Evolutionary conservation across 2,797 vertebrate species (phyloP).

Genomic region (Galaxias olidus): DNA sequence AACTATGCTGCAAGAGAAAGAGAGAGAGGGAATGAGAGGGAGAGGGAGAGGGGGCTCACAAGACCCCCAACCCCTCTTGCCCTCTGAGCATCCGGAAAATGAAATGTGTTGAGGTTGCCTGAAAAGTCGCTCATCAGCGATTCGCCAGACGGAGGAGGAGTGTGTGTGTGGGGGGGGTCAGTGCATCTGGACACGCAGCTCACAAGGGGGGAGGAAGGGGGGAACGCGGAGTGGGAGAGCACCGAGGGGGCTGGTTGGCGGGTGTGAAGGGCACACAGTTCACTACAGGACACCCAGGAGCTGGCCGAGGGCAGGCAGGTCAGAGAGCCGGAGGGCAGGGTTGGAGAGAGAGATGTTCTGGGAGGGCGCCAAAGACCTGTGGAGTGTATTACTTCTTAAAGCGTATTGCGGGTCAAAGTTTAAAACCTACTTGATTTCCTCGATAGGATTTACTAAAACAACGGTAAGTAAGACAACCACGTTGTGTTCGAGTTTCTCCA

Average conservation of each 20-base stretch:
- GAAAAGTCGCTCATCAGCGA: constrained; percentile 49
- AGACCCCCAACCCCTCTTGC: constrained; percentile 16
- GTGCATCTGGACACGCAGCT: constrained; percentile 38
- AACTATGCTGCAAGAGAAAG: constrained; percentile 16
- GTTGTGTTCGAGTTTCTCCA: too few species aligned
- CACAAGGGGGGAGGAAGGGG: not conserved
- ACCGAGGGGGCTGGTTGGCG: not conserved
- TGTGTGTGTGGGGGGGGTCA: too few species aligned
- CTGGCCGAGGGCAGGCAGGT: constrained; percentile 11
- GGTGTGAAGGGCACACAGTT: constrained; percentile 21
- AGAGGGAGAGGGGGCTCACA: not conserved
- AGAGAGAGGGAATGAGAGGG: not conserved
- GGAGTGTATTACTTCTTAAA: too few species aligned
- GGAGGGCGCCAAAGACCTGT: too few species aligned
- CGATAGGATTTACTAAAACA: too few species aligned
- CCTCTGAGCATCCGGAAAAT: constrained; percentile 31
- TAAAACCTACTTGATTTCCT: too few species aligned
- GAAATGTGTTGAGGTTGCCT: constrained; percentile 47
- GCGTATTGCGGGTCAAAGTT: too few species aligned
- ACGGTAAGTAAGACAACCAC: too few species aligned
- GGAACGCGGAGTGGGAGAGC: not conserved
- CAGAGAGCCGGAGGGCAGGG: not conserved
- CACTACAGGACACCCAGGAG: constrained; percentile 17
- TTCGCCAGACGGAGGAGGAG: constrained; percentile 16
- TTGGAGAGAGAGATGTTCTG: too few species aligned